Percentiles rank a stretch among this genome's conserved stretches.
phyloP scores from a whole-genome alignment of 2,797 vertebrate species.

The Scomberomorus guttatus region DNA sequence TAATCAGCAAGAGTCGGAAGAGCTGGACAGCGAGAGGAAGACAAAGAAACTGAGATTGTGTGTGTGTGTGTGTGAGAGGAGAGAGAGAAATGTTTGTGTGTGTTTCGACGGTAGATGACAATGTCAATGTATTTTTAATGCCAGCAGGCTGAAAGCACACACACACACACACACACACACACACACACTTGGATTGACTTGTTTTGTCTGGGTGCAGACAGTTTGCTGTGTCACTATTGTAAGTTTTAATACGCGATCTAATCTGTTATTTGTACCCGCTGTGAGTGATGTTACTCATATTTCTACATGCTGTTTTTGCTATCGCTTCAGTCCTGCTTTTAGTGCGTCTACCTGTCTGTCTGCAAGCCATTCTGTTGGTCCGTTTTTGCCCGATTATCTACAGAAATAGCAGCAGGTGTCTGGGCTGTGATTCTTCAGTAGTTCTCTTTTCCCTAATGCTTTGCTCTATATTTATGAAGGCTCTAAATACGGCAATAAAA shows the following conservation, averaged over 20 bases:
- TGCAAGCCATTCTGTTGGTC: conserved; percentile 7
- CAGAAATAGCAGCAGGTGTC: conserved; percentile 75
- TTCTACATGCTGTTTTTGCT: background rate
- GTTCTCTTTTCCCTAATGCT: conserved; percentile 66
- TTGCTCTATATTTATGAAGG: conserved; percentile 83
- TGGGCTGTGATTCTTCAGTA: conserved; percentile 55
- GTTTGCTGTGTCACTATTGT: background rate
- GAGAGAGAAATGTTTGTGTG: background rate
- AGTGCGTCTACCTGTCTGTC: background rate
- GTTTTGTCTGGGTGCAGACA: background rate
- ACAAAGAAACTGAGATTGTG: background rate
- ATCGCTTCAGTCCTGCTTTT: background rate
- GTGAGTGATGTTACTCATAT: conserved; percentile 29
- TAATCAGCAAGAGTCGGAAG: conserved; percentile 49
- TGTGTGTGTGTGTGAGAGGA: no score
- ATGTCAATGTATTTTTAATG: conserved; percentile 27
- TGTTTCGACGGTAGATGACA: conserved; percentile 1
- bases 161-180: background rate
- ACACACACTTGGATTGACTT: conserved; percentile 5
- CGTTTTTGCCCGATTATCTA: conserved; percentile 44
- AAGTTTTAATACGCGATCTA: conserved; percentile 16
- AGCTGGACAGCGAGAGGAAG: conserved; percentile 29
- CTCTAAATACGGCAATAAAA: conserved; percentile 83
- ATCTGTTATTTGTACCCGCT: conserved; percentile 10
- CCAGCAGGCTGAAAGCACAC: conserved; percentile 10